phyloP scores from a whole-genome alignment of 1,140 invertebrate species.

The Wasmannia auropunctata region DNA sequence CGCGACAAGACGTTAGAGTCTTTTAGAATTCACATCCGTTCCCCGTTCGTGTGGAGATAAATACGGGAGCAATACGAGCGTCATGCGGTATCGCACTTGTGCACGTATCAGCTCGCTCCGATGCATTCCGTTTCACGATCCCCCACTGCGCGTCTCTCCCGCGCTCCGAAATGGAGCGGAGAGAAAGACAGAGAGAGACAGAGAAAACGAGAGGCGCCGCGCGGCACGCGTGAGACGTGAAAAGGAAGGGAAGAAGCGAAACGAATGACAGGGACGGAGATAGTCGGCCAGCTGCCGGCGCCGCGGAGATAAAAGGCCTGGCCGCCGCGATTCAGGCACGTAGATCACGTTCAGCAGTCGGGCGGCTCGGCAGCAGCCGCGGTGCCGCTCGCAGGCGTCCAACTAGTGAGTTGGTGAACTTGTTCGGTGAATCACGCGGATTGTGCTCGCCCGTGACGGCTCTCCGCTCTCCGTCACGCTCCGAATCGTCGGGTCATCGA shows the following conservation, averaged over 20 bases:
- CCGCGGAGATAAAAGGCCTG: slow-evolving; percentile 68
- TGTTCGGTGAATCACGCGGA: slow-evolving; percentile 36
- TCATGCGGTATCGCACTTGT: neutral
- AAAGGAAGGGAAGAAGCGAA: neutral
- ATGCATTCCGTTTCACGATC: slow-evolving; percentile 15
- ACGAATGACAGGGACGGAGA: slow-evolving; percentile 14
- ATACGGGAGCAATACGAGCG: neutral
- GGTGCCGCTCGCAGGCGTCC: slow-evolving; percentile 14
- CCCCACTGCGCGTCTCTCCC: neutral
- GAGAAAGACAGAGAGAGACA: neutral
- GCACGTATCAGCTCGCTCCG: neutral
- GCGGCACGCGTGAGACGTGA: neutral
- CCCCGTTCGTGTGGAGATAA: neutral
- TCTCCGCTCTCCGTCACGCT: slow-evolving; percentile 22
- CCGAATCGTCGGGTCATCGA: slow-evolving; percentile 15
- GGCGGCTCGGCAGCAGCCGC: slow-evolving; percentile 38
- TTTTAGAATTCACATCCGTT: slow-evolving; percentile 7
- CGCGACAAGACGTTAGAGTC: neutral
- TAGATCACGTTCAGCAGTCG: slow-evolving; percentile 79
- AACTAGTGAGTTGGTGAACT: slow-evolving; percentile 23
- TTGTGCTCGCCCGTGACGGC: slow-evolving; percentile 35
- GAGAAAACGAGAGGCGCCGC: neutral
- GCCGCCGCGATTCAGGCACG: slow-evolving; percentile 67
- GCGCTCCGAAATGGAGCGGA: slow-evolving; percentile 8
- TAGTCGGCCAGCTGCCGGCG: neutral